phyloP scores from a whole-genome alignment of 2,797 vertebrate genomes.

The Lithobates sylvaticus region DNA sequence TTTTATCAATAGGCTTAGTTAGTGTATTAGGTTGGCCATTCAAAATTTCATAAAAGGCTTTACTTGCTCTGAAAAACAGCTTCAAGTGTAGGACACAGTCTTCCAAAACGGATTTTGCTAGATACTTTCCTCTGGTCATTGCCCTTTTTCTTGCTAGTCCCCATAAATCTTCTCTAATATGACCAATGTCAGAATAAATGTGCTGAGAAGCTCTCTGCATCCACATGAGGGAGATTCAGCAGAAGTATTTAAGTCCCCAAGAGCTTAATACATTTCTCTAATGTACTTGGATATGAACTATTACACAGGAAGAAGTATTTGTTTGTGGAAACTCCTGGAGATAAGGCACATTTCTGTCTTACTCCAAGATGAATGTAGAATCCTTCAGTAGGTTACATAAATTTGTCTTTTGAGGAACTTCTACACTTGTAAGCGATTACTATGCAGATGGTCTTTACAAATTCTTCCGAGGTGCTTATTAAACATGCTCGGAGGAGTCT shows the following conservation, averaged over 20 bases:
- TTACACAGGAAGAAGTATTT: background rate
- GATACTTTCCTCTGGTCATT: background rate
- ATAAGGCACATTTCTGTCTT: constrained; percentile 7
- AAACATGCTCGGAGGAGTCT: background rate
- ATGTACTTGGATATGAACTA: background rate
- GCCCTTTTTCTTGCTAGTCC: background rate
- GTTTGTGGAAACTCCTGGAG: background rate
- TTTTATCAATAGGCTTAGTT: too few species aligned
- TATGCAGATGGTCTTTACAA: background rate
- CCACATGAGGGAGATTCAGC: background rate
- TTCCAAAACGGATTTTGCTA: background rate
- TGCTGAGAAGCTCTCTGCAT: background rate
- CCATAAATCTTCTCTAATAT: background rate
- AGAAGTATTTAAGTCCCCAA: background rate
- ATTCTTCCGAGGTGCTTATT: background rate
- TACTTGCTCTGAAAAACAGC: too few species aligned
- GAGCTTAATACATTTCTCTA: background rate
- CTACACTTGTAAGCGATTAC: background rate
- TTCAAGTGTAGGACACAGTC: too few species aligned
- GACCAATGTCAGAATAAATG: background rate
- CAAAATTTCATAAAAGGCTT: too few species aligned
- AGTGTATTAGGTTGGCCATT: too few species aligned
- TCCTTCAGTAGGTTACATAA: background rate
- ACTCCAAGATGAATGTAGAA: background rate
- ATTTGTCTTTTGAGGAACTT: background rate